Percentiles rank a stretch among this genome's conserved stretches.
Conservation (phyloP, 2,113 vertebrate species). For the Ophthalmolycus amberensis region DNA sequence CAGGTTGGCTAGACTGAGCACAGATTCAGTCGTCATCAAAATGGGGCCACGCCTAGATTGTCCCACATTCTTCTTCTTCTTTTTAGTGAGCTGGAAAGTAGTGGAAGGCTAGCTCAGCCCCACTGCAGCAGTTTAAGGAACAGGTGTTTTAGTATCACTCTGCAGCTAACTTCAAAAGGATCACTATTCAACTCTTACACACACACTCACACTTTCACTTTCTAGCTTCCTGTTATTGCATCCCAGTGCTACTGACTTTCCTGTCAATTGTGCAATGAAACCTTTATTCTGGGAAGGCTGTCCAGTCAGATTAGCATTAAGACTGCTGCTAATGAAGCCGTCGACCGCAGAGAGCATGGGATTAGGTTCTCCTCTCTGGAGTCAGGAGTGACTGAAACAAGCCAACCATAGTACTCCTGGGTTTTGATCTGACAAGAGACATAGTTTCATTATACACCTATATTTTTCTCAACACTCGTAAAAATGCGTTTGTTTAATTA, state of each 20-base stretch:
- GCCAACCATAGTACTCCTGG: not conserved
- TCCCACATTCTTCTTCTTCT: not conserved
- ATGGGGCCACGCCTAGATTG: constrained; percentile 9
- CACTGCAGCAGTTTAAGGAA: not conserved
- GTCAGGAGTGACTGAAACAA: constrained; percentile 48
- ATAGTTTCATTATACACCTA: not conserved
- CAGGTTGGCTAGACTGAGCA: constrained; percentile 7
- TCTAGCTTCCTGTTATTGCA: constrained; percentile 40
- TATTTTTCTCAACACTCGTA: not conserved
- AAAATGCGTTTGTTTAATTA: not conserved
- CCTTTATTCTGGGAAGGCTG: constrained; percentile 72
- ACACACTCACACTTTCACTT: constrained; percentile 18
- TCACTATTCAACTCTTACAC: not conserved
- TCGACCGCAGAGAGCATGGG: constrained; percentile 46
- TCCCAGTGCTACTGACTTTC: constrained; percentile 20
- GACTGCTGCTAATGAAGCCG: constrained; percentile 59
- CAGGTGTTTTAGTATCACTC: constrained; percentile 2
- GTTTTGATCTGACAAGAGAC: not conserved
- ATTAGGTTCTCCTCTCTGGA: constrained; percentile 55
- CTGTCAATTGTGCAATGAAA: constrained; percentile 34
- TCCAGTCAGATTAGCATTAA: constrained; percentile 79
- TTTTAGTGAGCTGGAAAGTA: not conserved
- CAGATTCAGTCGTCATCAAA: constrained; percentile 26
- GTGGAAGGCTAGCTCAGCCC: not conserved
- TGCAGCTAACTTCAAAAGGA: not conserved